Base-by-base conservation (phyloP, 2,113 vertebrate species). In the Ginglymostoma cirratum region DNA sequence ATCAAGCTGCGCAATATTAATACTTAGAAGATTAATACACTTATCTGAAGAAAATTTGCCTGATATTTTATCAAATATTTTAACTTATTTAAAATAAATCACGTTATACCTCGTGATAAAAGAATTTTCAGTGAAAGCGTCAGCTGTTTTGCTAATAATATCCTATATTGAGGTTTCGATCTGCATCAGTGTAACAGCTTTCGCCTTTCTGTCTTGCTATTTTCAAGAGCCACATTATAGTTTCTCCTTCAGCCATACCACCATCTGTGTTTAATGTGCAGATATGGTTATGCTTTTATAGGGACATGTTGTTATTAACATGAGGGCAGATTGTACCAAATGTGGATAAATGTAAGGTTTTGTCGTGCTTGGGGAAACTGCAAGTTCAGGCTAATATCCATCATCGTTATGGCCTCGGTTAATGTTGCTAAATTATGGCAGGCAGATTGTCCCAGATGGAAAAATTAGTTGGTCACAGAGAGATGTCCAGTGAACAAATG, bases 361-460 rank as follows among this genome's bases (percentile, higher is more conserved):
- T 93, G 61, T 38, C 67, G 34, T 38, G 55, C 61, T 93, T 38
- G 34, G 89, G 6, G 89, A 93, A 34, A 90, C 55, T 90, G 52
- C 87, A 92, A 15, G 65, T 19, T 52, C 55, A 42, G 61, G 34
- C 55, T 66, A 38, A 38, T 92, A 92, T 66, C 61, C 55, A 66
- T 92, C 89, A 93, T 67, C 38, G 66, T 93, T 93, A 93, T 23
- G 55, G n/a, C 23, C 89, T 93, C 89, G 38, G 89, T 66, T 66
- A 66, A 6, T 38, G 89, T 93, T 93, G 65, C 23, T 93, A 38
- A 83, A 66, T 34, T 61, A 66, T 19, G 30, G 21, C 89, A 67
- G 89, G 55, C 15, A 66, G 89, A 23, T 66, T 23, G 89, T 66
- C 89, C 89, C 89, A 93, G 21, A 93, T 66, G 61, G 61, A 93